These are phyloP conservation scores for Telmatherina bonti DNA, from an alignment of 2,797 vertebrate species.

Conservation along the genomic window DNA sequence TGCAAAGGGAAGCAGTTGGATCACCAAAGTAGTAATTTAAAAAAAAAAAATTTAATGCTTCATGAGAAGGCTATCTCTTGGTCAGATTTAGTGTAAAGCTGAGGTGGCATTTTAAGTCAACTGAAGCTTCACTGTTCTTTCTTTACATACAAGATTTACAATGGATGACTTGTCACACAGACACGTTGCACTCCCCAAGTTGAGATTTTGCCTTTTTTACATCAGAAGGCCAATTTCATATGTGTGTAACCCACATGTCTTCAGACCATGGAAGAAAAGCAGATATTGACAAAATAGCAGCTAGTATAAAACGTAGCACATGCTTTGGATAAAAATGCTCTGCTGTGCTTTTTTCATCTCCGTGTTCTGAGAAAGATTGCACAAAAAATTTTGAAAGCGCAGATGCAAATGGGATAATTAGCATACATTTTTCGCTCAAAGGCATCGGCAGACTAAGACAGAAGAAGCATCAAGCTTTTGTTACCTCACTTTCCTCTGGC, in stretches of 20 bases:
- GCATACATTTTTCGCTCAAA: not conserved
- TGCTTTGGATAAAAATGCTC: not conserved
- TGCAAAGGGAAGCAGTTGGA: not conserved
- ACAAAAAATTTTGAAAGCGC: not conserved
- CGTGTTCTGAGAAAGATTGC: not conserved
- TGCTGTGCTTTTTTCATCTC: not conserved
- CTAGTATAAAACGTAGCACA: not conserved
- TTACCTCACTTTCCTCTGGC: constrained; percentile 85
- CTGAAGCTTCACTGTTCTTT: too few species aligned
- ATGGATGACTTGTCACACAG: too few species aligned
- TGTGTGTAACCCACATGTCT: not conserved
- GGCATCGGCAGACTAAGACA: not conserved
- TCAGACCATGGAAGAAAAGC: not conserved
- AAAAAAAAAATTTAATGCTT: too few species aligned
- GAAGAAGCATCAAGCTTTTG: not conserved
- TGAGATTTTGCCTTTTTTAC: not conserved
- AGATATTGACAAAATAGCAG: not conserved
- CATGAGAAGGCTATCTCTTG: too few species aligned
- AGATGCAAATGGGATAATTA: not conserved
- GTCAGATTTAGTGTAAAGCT: too few species aligned
- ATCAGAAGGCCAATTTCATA: not conserved
- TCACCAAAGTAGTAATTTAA: too few species aligned
- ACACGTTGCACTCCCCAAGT: too few species aligned
- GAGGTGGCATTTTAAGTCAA: too few species aligned
- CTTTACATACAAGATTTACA: too few species aligned